These are phyloP conservation scores for Sericinus montela DNA, from an alignment of 2,888 invertebrate species.

Conservation along the genomic window DNA sequence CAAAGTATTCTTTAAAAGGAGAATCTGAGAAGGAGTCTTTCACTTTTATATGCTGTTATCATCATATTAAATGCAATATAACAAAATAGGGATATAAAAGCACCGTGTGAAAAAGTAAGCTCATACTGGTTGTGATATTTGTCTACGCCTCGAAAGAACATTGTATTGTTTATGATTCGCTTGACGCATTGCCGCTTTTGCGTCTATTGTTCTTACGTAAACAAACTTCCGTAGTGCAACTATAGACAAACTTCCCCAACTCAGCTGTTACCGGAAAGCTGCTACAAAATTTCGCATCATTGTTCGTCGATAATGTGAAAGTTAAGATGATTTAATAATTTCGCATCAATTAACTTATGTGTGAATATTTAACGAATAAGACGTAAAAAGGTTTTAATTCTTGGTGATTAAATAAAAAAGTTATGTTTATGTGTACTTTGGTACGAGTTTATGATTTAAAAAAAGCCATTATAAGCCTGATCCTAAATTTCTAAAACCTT, in stretches of 20 bases:
- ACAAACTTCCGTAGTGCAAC: background rate
- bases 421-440: no score
- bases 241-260: background rate
- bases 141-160: background rate
- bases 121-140: background rate
- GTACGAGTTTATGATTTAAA: no score
- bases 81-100: background rate
- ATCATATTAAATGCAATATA: background rate
- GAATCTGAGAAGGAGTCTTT: no score
- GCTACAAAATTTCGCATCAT: background rate
- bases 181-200: background rate
- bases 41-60: no score
- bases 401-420: no score
- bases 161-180: slow-evolving; percentile 8
- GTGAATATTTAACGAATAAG: no score
- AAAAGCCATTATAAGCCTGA: no score
- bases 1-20: no score
- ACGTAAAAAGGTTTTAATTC: no score
- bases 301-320: background rate
- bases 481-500: no score
- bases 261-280: background rate
- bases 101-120: background rate
- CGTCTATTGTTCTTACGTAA: slow-evolving; percentile 3
- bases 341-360: no score
- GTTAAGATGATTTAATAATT: no score